These are phyloP conservation scores for Teleopsis dalmanni DNA, from an alignment of 1,140 invertebrate genomes.

Conservation along the genomic window DNA sequence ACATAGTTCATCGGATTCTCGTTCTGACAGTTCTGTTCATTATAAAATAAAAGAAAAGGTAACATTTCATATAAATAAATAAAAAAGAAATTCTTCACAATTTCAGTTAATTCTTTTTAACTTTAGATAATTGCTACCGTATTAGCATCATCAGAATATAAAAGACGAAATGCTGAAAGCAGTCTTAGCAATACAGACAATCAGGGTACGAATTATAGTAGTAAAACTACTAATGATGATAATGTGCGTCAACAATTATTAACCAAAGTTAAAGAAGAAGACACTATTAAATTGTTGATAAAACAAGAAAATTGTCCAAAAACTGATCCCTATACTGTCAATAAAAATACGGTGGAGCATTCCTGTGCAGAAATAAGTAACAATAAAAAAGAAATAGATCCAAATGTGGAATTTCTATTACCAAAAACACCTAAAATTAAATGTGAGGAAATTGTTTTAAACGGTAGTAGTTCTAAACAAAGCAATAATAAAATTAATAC, in stretches of 20 bases:
- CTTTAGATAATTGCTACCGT: background rate
- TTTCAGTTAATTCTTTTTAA: no score
- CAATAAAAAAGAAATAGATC: background rate
- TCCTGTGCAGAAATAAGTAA: background rate
- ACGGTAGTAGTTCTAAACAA: background rate
- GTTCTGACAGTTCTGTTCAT: no score
- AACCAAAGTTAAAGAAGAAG: background rate
- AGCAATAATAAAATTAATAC: slow-evolving; percentile 22
- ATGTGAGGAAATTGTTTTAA: background rate
- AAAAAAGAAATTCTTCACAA: background rate
- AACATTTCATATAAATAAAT: background rate
- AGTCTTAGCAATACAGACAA: background rate
- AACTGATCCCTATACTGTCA: background rate
- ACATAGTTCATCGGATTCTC: background rate
- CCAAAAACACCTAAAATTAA: background rate
- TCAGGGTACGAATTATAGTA: slow-evolving; percentile 13
- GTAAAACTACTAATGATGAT: background rate
- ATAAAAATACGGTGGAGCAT: background rate
- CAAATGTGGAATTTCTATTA: background rate
- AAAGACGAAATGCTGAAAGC: background rate
- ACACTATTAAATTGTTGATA: background rate
- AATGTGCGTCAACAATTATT: background rate
- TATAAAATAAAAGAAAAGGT: background rate
- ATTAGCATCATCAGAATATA: slow-evolving; percentile 1
- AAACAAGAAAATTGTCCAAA: background rate